Evolutionary conservation across 2,113 vertebrate species (phyloP).

Genomic region (Orthonyx spaldingii): DNA sequence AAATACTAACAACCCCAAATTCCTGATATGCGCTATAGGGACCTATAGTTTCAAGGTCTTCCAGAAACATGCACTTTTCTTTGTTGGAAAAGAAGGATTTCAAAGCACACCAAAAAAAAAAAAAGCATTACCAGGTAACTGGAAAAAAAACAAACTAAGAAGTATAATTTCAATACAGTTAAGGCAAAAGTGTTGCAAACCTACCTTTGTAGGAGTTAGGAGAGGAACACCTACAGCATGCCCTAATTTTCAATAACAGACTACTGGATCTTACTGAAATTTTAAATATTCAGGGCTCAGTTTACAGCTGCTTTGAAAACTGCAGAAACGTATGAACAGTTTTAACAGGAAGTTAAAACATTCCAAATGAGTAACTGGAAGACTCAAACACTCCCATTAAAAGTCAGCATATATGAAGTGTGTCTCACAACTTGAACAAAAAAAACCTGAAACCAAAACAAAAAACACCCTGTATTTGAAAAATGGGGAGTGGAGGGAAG

Average conservation of each 20-base stretch:
- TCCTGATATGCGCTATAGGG: neutral
- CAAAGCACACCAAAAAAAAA: neutral
- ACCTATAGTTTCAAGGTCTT: neutral
- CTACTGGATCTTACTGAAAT: neutral
- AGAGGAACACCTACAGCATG: neutral
- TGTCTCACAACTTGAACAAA: neutral
- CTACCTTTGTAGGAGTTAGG: neutral
- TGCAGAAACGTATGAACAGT: neutral
- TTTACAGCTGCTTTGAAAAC: neutral
- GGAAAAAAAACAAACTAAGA: neutral
- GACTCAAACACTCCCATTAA: neutral
- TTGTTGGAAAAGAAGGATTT: neutral
- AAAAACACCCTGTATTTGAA: neutral
- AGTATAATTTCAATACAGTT: neutral
- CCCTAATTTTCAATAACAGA: neutral
- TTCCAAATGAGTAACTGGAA: neutral
- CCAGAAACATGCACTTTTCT: neutral
- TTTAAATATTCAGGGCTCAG: neutral
- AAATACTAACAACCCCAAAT: neutral
- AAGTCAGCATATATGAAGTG: neutral
- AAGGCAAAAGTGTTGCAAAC: neutral
- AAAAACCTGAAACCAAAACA: neutral
- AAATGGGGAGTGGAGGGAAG: neutral
- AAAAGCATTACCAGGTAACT: neutral
- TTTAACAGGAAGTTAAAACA: neutral